Evolutionary conservation across 2,113 vertebrate species (phyloP).

Genomic region (Actenoides hombroni): DNA sequence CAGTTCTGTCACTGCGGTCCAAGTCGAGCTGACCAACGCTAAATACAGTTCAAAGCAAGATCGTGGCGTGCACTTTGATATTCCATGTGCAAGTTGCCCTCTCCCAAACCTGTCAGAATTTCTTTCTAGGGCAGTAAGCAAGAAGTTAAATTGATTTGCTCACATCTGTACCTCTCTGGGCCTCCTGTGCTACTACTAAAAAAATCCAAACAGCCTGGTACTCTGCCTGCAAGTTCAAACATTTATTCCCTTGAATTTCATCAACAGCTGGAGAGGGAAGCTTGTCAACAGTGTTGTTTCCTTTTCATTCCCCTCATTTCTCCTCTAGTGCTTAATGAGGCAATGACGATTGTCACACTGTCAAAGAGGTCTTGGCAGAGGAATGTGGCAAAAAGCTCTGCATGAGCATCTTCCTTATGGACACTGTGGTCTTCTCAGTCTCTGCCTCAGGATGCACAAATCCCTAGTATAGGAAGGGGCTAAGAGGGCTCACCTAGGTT

Average conservation of each 20-base stretch:
- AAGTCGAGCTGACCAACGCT: fast-evolving
- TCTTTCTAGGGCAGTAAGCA: background rate
- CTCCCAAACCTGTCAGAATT: background rate
- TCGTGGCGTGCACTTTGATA: fast-evolving
- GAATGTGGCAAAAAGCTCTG: background rate
- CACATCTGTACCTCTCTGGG: background rate
- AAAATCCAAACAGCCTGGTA: background rate
- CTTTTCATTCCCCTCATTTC: background rate
- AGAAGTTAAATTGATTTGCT: background rate
- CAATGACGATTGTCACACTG: fast-evolving
- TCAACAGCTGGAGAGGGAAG: background rate
- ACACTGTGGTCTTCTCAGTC: background rate
- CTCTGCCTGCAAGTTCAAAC: background rate
- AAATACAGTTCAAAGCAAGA: background rate
- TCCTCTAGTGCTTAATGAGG: background rate
- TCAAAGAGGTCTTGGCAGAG: background rate
- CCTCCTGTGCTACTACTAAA: background rate
- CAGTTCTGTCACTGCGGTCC: background rate
- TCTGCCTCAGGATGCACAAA: background rate
- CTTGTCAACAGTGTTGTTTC: background rate
- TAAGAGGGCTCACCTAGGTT: background rate
- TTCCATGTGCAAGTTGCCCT: background rate
- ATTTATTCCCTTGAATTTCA: background rate
- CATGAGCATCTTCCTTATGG: too few relatives aligned
- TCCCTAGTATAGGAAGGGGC: background rate